Percentiles rank a stretch among this genome's conserved stretches.
phyloP scores from a whole-genome alignment of 1,140 invertebrate species.

The Episyrphus balteatus region DNA sequence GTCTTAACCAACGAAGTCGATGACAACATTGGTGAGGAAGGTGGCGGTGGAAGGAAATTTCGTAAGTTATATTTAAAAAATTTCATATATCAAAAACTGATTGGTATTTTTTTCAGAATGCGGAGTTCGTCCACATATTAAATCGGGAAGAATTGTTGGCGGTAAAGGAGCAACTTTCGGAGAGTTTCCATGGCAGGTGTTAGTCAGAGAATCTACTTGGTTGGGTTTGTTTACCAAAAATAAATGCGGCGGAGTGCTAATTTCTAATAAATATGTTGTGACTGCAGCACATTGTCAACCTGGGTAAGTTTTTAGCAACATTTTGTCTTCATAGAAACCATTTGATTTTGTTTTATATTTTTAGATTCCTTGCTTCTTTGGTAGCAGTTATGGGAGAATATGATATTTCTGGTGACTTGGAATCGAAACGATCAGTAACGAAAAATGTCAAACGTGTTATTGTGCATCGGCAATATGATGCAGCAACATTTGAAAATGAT shows the following conservation, averaged over 20 bases:
- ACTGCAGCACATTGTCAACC: constrained; percentile 93
- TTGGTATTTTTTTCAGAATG: constrained; percentile 51
- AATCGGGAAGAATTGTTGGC: constrained; percentile 76
- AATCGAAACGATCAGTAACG: constrained; percentile 61
- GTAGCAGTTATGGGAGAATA: constrained; percentile 85
- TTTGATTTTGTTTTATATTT: background rate
- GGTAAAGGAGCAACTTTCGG: constrained; percentile 77
- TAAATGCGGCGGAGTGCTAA: constrained; percentile 87
- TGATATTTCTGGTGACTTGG: constrained; percentile 74
- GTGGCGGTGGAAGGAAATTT: constrained; percentile 37
- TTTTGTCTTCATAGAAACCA: background rate
- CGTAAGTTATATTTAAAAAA: constrained; percentile 42
- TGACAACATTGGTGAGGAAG: constrained; percentile 40
- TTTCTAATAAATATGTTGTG: constrained; percentile 72
- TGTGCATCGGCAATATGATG: constrained; percentile 78
- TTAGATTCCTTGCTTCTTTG: constrained; percentile 75
- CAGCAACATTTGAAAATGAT: constrained; percentile 84
- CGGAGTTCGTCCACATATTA: constrained; percentile 69
- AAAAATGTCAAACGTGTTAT: constrained; percentile 80
- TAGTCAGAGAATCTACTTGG: constrained; percentile 86
- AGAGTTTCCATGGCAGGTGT: constrained; percentile 87
- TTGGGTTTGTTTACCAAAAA: constrained; percentile 91
- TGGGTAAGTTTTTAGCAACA: constrained; percentile 54
- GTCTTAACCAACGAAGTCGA: constrained; percentile 39
- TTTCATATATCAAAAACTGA: background rate